A percentile compares a stretch with the other conserved stretches of the same genome.
Evolutionary conservation across 2,797 vertebrate genomes (phyloP).

Genomic region (Lutjanus argentimaculatus): DNA sequence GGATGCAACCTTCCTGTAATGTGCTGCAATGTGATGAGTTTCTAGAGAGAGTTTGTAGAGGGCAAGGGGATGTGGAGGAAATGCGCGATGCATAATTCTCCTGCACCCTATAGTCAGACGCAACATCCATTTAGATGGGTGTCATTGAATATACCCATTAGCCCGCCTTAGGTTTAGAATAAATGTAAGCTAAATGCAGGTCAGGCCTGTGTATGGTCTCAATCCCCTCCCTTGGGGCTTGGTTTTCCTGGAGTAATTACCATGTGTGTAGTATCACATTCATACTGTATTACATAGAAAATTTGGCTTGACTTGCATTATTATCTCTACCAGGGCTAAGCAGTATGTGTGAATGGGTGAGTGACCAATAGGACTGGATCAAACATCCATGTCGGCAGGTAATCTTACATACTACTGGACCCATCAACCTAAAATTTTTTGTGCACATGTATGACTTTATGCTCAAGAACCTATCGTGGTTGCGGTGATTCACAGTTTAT

Average conservation of each 20-base stretch:
- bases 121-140: constrained; percentile 42
- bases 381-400: no score
- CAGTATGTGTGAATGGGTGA: no score
- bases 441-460: no score
- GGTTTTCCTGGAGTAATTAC: constrained; percentile 8
- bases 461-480: no score
- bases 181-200: constrained; percentile 18
- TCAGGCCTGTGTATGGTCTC: background rate
- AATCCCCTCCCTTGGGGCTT: background rate
- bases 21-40: constrained; percentile 51
- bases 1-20: constrained; percentile 53
- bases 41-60: constrained; percentile 41
- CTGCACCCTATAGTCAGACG: background rate
- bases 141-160: constrained; percentile 44
- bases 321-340: no score
- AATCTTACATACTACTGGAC: no score
- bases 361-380: no score
- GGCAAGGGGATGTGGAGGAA: constrained; percentile 38
- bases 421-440: no score
- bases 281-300: background rate
- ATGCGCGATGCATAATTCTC: constrained; percentile 46
- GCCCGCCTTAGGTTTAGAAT: constrained; percentile 36
- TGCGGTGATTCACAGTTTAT: no score
- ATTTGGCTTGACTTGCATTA: background rate
- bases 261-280: constrained; percentile 1